phyloP scores from a whole-genome alignment of 2,797 vertebrate genomes.

The Galaxias olidus region DNA sequence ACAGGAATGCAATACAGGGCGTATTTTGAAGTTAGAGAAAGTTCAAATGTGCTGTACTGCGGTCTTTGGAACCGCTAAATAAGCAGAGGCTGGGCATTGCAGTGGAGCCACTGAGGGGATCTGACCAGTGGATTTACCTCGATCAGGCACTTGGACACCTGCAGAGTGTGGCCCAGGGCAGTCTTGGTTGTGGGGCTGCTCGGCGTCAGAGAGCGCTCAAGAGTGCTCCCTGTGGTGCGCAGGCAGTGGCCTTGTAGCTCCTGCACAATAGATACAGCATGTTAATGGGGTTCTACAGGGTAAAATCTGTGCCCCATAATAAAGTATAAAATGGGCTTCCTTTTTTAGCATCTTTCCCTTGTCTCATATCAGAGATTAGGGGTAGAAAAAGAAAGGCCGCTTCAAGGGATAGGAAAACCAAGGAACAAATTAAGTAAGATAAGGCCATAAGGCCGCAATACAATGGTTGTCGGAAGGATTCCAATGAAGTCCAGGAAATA shows the following conservation, averaged over 20 bases:
- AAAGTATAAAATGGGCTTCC: too few relatives aligned
- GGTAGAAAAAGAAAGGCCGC: too few relatives aligned
- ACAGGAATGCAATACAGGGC: slow-evolving; percentile 46
- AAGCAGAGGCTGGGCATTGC: slow-evolving; percentile 45
- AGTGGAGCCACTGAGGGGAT: slow-evolving; percentile 16
- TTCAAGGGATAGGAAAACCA: too few relatives aligned
- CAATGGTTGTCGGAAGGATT: too few relatives aligned
- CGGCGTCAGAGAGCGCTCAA: slow-evolving; percentile 41
- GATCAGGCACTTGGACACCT: slow-evolving; percentile 45
- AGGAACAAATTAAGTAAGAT: too few relatives aligned
- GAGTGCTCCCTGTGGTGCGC: slow-evolving; percentile 23
- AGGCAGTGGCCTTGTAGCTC: slow-evolving; percentile 77
- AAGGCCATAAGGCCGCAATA: too few relatives aligned
- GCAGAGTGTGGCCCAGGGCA: slow-evolving; percentile 54
- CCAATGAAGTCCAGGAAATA: too few relatives aligned
- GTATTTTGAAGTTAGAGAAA: slow-evolving; percentile 48
- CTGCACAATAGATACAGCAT: slow-evolving; percentile 50
- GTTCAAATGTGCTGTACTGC: slow-evolving; percentile 53
- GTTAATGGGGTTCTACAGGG: not conserved
- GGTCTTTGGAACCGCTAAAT: slow-evolving; percentile 38
- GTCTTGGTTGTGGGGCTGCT: slow-evolving; percentile 17
- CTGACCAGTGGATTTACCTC: slow-evolving; percentile 54
- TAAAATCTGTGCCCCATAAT: not conserved
- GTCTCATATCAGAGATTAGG: too few relatives aligned
- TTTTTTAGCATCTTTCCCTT: too few relatives aligned